Evolutionary conservation across 2,113 vertebrate genomes (phyloP), one percentile per base, ranked within the genome.

Genomic region (Seriola rivoliana): DNA sequence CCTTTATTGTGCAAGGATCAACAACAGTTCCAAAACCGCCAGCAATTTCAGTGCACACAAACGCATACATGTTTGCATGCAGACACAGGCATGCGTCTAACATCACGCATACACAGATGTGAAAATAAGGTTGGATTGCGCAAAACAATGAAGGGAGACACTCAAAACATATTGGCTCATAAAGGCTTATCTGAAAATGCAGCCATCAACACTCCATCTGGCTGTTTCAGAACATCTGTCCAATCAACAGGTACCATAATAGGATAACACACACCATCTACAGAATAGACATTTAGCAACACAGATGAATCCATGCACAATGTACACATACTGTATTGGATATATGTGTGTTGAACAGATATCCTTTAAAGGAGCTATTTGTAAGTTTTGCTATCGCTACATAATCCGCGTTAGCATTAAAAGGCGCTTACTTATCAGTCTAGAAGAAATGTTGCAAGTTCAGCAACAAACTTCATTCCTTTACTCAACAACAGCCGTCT

Each of bases 211-310:
- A 36, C 40, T 52, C 63, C 75, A 82, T 79, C 86, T 85, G 86
- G 72, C 57, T 64, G 17, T 40, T 77, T 55, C 16, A 32, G 40
- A 88, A 71, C 82, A 85, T 88, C 82, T 75, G 66, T 74, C 55
- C 40, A 50, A 52, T 78, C 73, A 75, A 42, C 65, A 79, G 63
- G 52, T 66, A 17, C 23, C 19, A 5, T 70, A 70, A 52, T 9
- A 32, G 62, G 42, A 67, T 38, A 29, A 34, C 62, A 36, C 50
- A 44, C 50, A 44, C 0, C 4, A 52, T 42, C 6, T 25, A 21
- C n/a, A 21, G 59, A 52, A 52, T n/a, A 21, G 19, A 40, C 14
- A 42, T 44, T 25, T 29, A 42, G 9, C 40, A 14, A 42, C 55
- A 16, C 59, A 23, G 29, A 55, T 38, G 2, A 63, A 63, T 67